Base-by-base conservation (phyloP, 2,888 invertebrate genomes). In the Nomada ferruginata region DNA sequence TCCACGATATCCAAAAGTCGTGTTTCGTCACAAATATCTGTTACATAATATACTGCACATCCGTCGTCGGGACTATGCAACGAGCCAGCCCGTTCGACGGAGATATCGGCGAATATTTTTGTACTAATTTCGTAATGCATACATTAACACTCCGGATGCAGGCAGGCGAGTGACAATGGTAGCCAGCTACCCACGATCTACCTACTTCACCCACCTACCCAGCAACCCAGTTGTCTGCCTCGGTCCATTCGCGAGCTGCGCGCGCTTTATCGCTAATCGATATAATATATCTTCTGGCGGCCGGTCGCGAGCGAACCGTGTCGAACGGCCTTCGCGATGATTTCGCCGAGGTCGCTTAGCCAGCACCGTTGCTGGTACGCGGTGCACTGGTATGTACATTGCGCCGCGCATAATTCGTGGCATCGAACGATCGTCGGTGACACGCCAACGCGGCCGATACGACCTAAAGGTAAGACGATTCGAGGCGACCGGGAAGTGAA, bases 291-390 rank as follows among this genome's bases (percentile, higher is more conserved):
- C 80, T 85, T 83, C 83, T 82, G 71, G 68, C 68, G 59, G 65
- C 53, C 79, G 42, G 52, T 85, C 84, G 82, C 72, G 83, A 83
- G 78, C 68, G 77, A 73, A 86, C 74, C 68, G 86, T 73, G 81
- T 79, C 82, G 83, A 84, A 82, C 89, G 91, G 87, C 92, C 92
- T 92, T 92, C 91, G 89, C 59, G 85, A 91, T 85, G 85, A 89
- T 91, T 91, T 91, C 85, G 89, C 84, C 92, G 91, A 93, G 92
- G 92, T 90, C 91, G 85, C 69, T 82, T 79, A 70, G 26, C 13
- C 42, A 47, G 36, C 10, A n/a, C 66, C 13, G 18, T n/a, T 18
- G 55, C 44, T 53, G 60, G 77, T 80, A 82, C 69, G 69, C 29
- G 47, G 47, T 47, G 47, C 44, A 42, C n/a, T 11, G 61, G 71